Evolutionary conservation across 2,888 invertebrate genomes (phyloP).

Genomic region (Ophion ellenae): DNA sequence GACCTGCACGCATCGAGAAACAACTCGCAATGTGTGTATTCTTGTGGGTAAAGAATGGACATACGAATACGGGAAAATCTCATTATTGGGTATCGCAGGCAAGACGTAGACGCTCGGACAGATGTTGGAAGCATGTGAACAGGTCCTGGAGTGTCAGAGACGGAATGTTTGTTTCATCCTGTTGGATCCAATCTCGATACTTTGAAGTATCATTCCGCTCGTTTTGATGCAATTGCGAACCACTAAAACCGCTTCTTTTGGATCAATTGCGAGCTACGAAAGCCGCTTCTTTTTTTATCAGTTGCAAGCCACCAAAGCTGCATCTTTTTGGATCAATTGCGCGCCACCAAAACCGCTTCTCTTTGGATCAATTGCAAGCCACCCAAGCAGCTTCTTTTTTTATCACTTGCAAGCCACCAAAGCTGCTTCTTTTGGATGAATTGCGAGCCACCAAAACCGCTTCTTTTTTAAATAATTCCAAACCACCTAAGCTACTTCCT

Average conservation of each 20-base stretch:
- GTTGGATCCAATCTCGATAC: neutral
- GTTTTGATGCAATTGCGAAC: neutral
- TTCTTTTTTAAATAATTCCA: no score
- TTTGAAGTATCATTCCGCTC: neutral
- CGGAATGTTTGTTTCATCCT: neutral
- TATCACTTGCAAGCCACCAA: neutral
- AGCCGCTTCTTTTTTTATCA: no score
- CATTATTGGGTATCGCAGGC: neutral
- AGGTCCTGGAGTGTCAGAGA: neutral
- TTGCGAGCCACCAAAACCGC: no score
- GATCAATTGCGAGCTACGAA: no score
- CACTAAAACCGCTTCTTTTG: no score
- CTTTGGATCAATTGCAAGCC: neutral
- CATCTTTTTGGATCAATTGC: neutral
- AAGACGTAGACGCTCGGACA: neutral
- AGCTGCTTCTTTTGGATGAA: neutral
- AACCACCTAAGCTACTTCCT: no score
- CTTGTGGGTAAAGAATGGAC: neutral
- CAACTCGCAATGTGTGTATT: neutral
- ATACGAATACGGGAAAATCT: neutral
- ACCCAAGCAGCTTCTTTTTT: neutral
- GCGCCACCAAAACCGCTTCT: neutral
- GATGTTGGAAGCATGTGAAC: conserved; percentile 25
- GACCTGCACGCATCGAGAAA: conserved; percentile 31
- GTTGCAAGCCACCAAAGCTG: neutral